Conservation (phyloP, 2,113 vertebrate species). For the Lethenteron reissneri region DNA sequence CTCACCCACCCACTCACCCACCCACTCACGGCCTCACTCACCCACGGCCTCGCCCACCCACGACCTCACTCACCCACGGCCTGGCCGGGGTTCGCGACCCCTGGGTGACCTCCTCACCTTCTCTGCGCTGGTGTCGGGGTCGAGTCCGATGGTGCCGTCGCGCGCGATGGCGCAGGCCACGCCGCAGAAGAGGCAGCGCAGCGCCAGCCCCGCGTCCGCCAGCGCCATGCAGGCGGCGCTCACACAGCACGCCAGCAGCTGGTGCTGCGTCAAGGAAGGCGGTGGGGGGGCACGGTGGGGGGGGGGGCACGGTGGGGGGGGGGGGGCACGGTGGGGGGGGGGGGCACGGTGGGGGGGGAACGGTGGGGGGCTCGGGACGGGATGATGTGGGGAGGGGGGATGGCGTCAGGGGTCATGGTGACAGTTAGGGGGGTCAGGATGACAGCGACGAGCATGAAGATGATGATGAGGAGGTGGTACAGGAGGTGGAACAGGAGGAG, state of each 20-base stretch:
- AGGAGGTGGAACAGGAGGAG: too few species aligned
- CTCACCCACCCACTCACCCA: too few species aligned
- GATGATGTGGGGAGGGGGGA: not conserved
- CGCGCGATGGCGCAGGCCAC: conserved; percentile 46
- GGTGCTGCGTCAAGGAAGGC: conserved; percentile 4
- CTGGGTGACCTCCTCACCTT: conserved; percentile 28
- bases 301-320: not conserved
- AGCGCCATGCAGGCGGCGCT: conserved; percentile 57
- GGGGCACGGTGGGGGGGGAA: not conserved
- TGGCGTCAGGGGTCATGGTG: not conserved
- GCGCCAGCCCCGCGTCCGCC: conserved; percentile 57
- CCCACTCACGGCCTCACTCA: too few species aligned
- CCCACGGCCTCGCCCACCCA: too few species aligned
- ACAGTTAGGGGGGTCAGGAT: not conserved
- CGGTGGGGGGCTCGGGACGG: not conserved
- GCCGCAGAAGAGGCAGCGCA: conserved; percentile 52
- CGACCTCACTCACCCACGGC: not conserved
- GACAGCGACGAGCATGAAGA: too few species aligned
- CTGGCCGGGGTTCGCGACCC: not conserved
- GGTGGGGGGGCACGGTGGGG: not conserved
- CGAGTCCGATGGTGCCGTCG: conserved; percentile 33
- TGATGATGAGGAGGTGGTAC: too few species aligned
- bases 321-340: not conserved
- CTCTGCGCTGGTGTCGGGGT: conserved; percentile 45
- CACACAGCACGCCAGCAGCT: conserved; percentile 54